A percentile compares a stretch with the other conserved stretches of the same genome.
Evolutionary conservation across 2,888 invertebrate species (phyloP).

Genomic region (Synanthedon myopaeformis): DNA sequence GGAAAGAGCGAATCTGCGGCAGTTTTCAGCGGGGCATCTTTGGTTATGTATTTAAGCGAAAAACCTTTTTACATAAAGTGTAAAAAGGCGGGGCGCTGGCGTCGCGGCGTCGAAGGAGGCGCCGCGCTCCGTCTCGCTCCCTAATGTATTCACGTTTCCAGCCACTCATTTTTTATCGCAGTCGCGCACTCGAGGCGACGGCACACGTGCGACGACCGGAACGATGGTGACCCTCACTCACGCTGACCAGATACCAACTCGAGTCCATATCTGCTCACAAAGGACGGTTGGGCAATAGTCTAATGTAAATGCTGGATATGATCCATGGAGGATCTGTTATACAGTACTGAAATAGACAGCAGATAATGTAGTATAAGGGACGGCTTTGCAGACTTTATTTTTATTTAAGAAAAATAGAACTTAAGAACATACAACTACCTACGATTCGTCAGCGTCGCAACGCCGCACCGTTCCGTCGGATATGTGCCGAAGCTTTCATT

Average conservation of each 20-base stretch:
- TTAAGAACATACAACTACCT: conserved; percentile 1
- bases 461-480: conserved; percentile 52
- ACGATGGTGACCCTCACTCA: no score
- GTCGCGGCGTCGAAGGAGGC: conserved; percentile 23
- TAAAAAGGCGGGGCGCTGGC: conserved; percentile 27
- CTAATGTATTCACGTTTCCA: conserved; percentile 66
- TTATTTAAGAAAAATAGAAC: no score
- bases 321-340: no score
- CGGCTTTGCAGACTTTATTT: no score
- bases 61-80: conserved; percentile 32
- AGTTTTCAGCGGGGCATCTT: conserved; percentile 1
- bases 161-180: conserved; percentile 68
- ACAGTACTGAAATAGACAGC: no score
- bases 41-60: conserved; percentile 40
- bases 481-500: conserved; percentile 65
- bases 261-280: no score
- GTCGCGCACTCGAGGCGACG: conserved; percentile 62
- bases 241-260: no score
- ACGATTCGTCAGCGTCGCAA: conserved; percentile 16
- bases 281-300: no score
- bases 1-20: neutral
- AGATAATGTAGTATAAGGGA: no score
- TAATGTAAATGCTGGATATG: no score
- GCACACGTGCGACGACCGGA: conserved; percentile 2
- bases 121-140: conserved; percentile 42